phyloP scores from a whole-genome alignment of 2,113 vertebrate species.

The Amphilophus citrinellus region DNA sequence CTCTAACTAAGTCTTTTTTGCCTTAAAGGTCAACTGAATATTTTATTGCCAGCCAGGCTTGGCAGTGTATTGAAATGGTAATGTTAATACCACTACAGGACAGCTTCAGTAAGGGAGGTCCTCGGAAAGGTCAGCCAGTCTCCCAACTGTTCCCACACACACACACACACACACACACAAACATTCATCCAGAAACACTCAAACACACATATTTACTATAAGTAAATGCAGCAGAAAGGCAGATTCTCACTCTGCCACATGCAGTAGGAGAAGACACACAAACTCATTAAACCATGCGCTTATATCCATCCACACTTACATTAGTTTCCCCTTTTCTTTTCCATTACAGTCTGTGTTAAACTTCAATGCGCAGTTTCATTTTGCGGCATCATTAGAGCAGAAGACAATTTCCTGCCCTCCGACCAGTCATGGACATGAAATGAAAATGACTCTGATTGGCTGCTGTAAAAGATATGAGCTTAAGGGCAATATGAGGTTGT shows the following conservation, averaged over 20 bases:
- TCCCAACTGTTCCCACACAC: conserved; percentile 43
- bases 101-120: conserved; percentile 75
- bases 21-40: conserved; percentile 85
- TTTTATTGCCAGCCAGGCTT: conserved; percentile 78
- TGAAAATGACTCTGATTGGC: conserved; percentile 54
- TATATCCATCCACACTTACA: conserved; percentile 30
- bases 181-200: background rate
- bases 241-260: background rate
- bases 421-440: conserved; percentile 43
- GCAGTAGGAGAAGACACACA: background rate
- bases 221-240: conserved; percentile 18
- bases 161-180: conserved; percentile 9
- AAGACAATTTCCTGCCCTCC: conserved; percentile 58
- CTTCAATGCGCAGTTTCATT: conserved; percentile 48
- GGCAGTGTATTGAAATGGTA: conserved; percentile 84
- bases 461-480: conserved; percentile 45
- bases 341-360: conserved; percentile 41
- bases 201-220: conserved; percentile 10
- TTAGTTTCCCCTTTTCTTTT: conserved; percentile 48
- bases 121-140: conserved; percentile 79
- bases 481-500: conserved; percentile 38
- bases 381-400: conserved; percentile 55
- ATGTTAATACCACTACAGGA: conserved; percentile 82
- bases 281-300: conserved; percentile 4
- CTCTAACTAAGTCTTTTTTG: conserved; percentile 81